These are phyloP conservation scores for Rosalia funebris DNA, from an alignment of 2,888 invertebrate species.

Conservation along the genomic window DNA sequence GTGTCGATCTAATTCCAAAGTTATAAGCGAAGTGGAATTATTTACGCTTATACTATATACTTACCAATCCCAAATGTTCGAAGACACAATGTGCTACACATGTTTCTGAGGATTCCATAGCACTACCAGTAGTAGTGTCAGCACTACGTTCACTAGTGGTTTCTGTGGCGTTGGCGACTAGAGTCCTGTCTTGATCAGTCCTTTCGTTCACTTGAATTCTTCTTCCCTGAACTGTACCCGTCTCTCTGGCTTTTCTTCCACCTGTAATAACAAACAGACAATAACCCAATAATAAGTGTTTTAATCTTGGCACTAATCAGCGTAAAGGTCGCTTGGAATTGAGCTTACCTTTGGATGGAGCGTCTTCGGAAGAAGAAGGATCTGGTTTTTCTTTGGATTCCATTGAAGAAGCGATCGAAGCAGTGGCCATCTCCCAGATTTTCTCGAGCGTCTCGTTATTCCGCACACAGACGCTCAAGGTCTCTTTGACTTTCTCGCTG, in stretches of 20 bases:
- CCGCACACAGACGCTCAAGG: constrained; percentile 46
- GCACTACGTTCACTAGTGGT: constrained; percentile 18
- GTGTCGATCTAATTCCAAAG: too few species aligned
- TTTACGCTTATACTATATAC: constrained; percentile 32
- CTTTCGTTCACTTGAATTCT: background rate
- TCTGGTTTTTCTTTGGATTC: constrained; percentile 1
- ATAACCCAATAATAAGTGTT: too few species aligned
- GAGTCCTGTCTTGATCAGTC: background rate
- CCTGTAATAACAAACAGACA: too few species aligned
- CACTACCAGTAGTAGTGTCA: constrained; percentile 12
- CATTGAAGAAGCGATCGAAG: constrained; percentile 21
- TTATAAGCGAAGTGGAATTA: too few species aligned
- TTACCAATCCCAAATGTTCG: constrained; percentile 75
- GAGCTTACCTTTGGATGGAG: too few species aligned
- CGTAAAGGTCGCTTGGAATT: too few species aligned
- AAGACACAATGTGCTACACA: constrained; percentile 78
- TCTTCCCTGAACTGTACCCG: constrained; percentile 18
- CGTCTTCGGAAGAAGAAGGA: background rate
- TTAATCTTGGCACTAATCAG: too few species aligned
- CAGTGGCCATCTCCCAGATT: constrained; percentile 55
- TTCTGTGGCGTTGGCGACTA: constrained; percentile 9
- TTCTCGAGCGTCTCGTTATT: constrained; percentile 49
- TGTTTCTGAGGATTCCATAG: constrained; percentile 37
- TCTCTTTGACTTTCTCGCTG: constrained; percentile 40
- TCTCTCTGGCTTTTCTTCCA: background rate